Percentiles rank a stretch among this genome's conserved stretches.
Conservation (phyloP, 1,140 invertebrate genomes). For the Lepidurus arcticus region DNA sequence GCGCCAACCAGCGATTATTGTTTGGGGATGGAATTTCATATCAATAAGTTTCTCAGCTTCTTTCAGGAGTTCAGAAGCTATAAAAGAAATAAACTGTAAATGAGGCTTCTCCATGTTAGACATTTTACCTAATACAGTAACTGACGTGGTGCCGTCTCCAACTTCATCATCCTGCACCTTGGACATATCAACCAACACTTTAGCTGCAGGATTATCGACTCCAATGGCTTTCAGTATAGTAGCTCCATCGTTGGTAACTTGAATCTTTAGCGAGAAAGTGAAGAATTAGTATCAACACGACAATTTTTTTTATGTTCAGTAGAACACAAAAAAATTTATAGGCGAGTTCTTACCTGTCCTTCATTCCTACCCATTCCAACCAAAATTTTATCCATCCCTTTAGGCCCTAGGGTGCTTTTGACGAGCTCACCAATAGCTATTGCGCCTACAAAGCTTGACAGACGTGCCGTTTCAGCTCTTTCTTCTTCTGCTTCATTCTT, state of each 20-base stretch:
- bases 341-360: conserved; percentile 48
- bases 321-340: not conserved
- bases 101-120: conserved; percentile 47
- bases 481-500: conserved; percentile 96
- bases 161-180: conserved; percentile 99
- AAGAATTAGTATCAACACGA: not conserved
- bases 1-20: conserved; percentile 92
- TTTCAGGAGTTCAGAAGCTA: conserved; percentile 86
- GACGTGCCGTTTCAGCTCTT: conserved; percentile 87
- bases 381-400: conserved; percentile 99
- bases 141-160: conserved; percentile 98
- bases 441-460: conserved; percentile 96
- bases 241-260: conserved; percentile 99
- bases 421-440: conserved; percentile 98
- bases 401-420: conserved; percentile 96
- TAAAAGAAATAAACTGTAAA: conserved; percentile 29
- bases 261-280: conserved; percentile 24
- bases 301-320: not conserved
- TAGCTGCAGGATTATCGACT: conserved; percentile 98
- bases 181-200: conserved; percentile 97
- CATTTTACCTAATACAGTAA: conserved; percentile 77
- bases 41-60: conserved; percentile 92
- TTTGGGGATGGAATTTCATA: conserved; percentile 97
- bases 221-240: conserved; percentile 95
- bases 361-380: conserved; percentile 73